Evolutionary conservation across 1,140 invertebrate genomes (phyloP).

Genomic region (Drosophila guanche): DNA sequence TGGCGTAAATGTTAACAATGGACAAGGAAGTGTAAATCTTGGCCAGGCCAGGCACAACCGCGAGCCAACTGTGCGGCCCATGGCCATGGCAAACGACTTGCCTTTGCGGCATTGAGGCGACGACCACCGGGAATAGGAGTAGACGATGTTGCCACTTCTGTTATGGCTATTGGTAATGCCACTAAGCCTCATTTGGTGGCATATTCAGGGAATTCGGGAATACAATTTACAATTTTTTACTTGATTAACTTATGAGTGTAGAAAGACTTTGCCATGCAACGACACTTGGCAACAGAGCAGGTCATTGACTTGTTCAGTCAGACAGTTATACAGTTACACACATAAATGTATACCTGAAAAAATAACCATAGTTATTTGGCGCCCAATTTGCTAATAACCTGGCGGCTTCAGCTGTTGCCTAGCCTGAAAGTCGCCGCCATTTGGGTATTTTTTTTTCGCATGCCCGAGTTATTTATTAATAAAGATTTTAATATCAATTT

Average conservation of each 20-base stretch:
- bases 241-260: too few species aligned
- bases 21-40: conserved; percentile 79
- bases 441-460: conserved; percentile 13
- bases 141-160: conserved; percentile 15
- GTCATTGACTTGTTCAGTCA: conserved; percentile 35
- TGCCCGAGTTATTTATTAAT: conserved; percentile 71
- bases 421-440: conserved; percentile 60
- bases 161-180: conserved; percentile 7
- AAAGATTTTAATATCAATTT: conserved; percentile 53
- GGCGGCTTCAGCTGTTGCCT: conserved; percentile 14
- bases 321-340: conserved; percentile 6
- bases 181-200: conserved; percentile 1
- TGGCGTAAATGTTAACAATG: conserved; percentile 81
- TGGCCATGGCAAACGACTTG: conserved; percentile 26
- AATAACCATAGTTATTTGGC: conserved; percentile 51
- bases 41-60: conserved; percentile 17
- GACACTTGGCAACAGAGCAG: not conserved
- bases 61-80: conserved; percentile 9
- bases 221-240: not conserved
- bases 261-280: too few species aligned
- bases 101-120: conserved; percentile 16
- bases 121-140: conserved; percentile 49
- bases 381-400: conserved; percentile 74
- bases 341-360: not conserved
- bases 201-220: not conserved